Base-by-base conservation (phyloP, 2,113 vertebrate species). In the Trematomus loennbergii region DNA sequence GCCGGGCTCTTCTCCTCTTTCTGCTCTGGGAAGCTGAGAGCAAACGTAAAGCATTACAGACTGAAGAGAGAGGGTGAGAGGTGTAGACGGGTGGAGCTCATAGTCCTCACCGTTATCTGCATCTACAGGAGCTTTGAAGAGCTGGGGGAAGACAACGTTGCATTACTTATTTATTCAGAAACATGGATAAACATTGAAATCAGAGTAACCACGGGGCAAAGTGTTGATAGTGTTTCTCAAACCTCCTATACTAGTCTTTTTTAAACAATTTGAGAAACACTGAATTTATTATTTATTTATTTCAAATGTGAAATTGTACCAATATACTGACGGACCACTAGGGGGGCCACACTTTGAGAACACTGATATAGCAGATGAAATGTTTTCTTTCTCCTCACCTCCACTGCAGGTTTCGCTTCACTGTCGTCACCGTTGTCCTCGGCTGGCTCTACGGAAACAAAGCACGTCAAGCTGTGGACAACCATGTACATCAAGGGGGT, bases 1-100 rank as follows among this genome's bases (percentile, higher is more conserved):
- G 94, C 96, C 50, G 94, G 84, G 66, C 94, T 95, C 72, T 85
- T 93, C 67, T 95, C 94, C 60, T 97, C 96, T 50, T 96, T 97
- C 63, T 95, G 93, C 69, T 83, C 79, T 0, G 88, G 78, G 64
- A 12, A 66, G 62, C 92, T 92, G 15, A 68, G 16, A 65, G 29
- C 33, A 55, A 17, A 55, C 1, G 0, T 68, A 8, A 40, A 40
- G 36, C 36, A 40, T 40, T 40, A 40, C 36, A 40, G 36, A 8
- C 1, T 8, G 5, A 8, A 40, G 8, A 7, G 36, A 36, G 5
- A 40, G 36, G 36, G 5, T 7, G 5, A 36, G 36, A 5, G 36
- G 7, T 36, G 36, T 1, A 6, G 36, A 6, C 4, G 25, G 36
- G 2, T 57, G 12, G 0, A 64, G 52, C 2, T 36, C 36, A 8